Conservation (phyloP, 2,797 vertebrate species). For the Benthosema pterotum region DNA sequence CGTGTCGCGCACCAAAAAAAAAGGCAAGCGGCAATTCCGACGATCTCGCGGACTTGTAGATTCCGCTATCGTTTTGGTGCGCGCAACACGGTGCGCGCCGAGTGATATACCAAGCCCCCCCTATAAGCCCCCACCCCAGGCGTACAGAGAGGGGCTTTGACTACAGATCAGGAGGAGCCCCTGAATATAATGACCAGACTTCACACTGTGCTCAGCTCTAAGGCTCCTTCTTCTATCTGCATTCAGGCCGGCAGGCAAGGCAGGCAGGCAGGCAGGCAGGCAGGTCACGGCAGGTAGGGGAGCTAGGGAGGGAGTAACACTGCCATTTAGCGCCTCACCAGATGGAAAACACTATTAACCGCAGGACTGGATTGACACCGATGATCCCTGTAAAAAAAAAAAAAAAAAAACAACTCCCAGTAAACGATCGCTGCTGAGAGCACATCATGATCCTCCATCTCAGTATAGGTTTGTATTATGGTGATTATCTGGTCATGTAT, state of each 20-base stretch:
- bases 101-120: neutral
- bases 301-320: slow-evolving; percentile 19
- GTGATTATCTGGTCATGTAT: neutral
- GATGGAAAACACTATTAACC: neutral
- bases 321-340: slow-evolving; percentile 14
- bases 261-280: too few relatives aligned
- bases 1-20: too few relatives aligned
- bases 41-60: too few relatives aligned
- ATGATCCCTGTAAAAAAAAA: slow-evolving; percentile 12
- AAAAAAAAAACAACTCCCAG: too few relatives aligned
- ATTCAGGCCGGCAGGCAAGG: slow-evolving; percentile 38
- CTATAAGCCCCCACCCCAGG: slow-evolving; percentile 5
- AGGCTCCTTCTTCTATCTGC: slow-evolving; percentile 22
- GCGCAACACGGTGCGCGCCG: too few relatives aligned
- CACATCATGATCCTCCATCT: neutral
- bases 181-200: neutral
- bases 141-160: slow-evolving; percentile 9
- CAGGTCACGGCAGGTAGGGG: too few relatives aligned
- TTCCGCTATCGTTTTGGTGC: too few relatives aligned
- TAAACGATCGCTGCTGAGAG: neutral
- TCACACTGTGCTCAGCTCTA: neutral
- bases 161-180: slow-evolving; percentile 28
- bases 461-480: neutral
- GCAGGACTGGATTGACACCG: neutral
- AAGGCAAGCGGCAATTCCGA: too few relatives aligned